Conservation (phyloP, 2,888 invertebrate species). For the Callyntrura guangdongensis region DNA sequence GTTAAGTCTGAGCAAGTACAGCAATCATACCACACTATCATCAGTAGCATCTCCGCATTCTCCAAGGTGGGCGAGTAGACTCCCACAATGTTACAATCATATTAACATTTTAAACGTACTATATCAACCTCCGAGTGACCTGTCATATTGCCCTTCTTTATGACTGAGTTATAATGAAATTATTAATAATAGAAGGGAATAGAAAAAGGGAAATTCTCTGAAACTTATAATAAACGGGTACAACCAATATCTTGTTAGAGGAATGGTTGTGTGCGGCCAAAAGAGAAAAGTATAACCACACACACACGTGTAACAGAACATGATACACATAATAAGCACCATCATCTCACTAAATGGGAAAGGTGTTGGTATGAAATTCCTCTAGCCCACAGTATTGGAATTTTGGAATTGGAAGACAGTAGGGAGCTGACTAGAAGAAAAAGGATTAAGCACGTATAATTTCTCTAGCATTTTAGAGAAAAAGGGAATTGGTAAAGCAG, state of each 20-base stretch:
- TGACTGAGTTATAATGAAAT: constrained; percentile 24
- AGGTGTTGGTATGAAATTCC: neutral
- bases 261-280: constrained; percentile 4
- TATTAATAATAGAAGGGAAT: constrained; percentile 27
- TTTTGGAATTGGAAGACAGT: constrained; percentile 1
- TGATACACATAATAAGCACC: constrained; percentile 47
- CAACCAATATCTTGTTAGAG: constrained; percentile 2
- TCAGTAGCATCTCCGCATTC: neutral
- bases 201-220: neutral
- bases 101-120: constrained; percentile 34
- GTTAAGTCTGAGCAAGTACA: neutral
- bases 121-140: constrained; percentile 41
- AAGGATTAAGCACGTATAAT: constrained; percentile 60
- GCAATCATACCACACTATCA: constrained; percentile 36
- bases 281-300: constrained; percentile 30
- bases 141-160: constrained; percentile 56
- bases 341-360: neutral
- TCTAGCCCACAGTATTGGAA: constrained; percentile 2
- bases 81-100: constrained; percentile 35
- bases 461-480: constrained; percentile 47
- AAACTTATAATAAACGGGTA: neutral
- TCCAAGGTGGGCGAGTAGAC: too few relatives aligned
- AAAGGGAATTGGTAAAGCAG: neutral
- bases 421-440: constrained; percentile 17
- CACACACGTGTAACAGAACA: constrained; percentile 24